Conservation (phyloP, 1,140 invertebrate species). For the Brachionus angularis region DNA sequence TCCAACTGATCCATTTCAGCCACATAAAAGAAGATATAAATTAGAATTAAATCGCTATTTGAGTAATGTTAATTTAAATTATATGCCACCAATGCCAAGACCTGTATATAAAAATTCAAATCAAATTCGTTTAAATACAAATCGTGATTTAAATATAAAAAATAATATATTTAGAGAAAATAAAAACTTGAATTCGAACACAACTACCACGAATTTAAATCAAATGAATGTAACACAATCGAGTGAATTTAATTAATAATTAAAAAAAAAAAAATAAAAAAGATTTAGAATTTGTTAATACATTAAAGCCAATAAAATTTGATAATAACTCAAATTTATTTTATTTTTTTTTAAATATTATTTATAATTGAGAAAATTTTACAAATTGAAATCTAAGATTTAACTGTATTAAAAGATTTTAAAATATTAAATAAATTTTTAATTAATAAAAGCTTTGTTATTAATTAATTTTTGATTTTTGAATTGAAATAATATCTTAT, state of each 20-base stretch:
- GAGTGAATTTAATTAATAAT: conserved; percentile 4
- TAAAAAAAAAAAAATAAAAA: no score
- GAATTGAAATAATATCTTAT: no score
- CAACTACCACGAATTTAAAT: conserved; percentile 21
- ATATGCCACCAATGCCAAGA: conserved; percentile 40
- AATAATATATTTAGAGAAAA: conserved; percentile 19
- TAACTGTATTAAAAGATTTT: no score
- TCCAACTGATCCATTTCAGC: conserved; percentile 36
- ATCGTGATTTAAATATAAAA: not conserved
- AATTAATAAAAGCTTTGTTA: no score
- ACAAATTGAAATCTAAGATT: no score
- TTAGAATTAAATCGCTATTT: conserved; percentile 21
- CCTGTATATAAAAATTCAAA: conserved; percentile 13
- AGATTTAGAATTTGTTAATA: no score
- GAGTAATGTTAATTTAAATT: conserved; percentile 35
- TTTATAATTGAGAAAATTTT: no score
- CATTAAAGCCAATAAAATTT: no score
- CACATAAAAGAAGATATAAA: conserved; percentile 14
- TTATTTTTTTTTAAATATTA: no score
- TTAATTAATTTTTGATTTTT: no score
- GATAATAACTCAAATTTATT: no score
- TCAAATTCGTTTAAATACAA: conserved; percentile 7
- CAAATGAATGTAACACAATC: conserved; percentile 32
- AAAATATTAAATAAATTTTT: no score
- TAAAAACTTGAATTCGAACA: conserved; percentile 10